A percentile compares a stretch with the other conserved stretches of the same genome.
Evolutionary conservation across 2,113 vertebrate genomes (phyloP).

Genomic region (Ramphastos sulfuratus): DNA sequence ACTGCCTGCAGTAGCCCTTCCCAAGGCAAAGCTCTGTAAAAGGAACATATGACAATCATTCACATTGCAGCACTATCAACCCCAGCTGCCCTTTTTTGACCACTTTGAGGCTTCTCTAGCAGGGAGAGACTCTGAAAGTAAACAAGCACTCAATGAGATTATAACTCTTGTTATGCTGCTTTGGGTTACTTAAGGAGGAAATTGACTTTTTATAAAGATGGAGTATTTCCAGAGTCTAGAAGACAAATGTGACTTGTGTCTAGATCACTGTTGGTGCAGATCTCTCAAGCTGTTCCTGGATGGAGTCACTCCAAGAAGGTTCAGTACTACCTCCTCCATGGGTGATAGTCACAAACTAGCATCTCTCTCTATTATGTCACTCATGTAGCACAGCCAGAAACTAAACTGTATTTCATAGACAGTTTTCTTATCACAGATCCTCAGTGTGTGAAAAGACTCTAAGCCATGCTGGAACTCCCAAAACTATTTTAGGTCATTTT

Average conservation of each 20-base stretch:
- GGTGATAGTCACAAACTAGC: background rate
- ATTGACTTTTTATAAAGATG: background rate
- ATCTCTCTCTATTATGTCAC: background rate
- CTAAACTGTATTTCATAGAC: background rate
- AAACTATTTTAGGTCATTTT: background rate
- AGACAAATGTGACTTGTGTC: background rate
- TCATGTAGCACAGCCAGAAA: background rate
- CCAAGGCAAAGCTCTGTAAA: accelerated
- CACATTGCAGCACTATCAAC: background rate
- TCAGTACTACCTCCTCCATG: background rate
- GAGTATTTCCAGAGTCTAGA: background rate
- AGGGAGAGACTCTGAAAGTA: background rate
- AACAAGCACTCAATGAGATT: background rate
- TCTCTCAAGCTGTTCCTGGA: conserved; percentile 47
- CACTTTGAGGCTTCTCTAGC: background rate
- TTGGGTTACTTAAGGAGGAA: background rate
- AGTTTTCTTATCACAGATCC: background rate
- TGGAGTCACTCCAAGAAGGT: conserved; percentile 38
- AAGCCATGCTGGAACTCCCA: background rate
- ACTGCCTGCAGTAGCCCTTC: background rate
- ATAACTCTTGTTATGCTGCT: background rate
- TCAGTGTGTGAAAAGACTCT: background rate
- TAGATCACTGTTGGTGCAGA: background rate
- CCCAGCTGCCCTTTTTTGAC: background rate
- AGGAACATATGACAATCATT: background rate